Evolutionary conservation across 2,113 vertebrate species (phyloP).

Genomic region (Ursus arctos): DNA sequence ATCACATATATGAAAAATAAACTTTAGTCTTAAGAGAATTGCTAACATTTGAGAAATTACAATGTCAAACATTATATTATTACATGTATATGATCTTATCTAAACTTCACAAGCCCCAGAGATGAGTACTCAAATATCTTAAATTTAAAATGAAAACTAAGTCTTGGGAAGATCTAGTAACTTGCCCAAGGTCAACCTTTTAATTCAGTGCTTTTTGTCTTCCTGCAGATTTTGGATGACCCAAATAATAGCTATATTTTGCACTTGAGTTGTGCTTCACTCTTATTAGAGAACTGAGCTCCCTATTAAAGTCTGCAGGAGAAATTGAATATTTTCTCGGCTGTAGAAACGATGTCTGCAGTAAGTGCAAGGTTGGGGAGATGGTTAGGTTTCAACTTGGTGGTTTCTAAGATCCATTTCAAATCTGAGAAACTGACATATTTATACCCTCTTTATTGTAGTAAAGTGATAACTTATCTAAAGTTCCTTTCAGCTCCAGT

Average conservation of each 20-base stretch:
- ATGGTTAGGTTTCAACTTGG: background rate
- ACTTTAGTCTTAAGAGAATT: background rate
- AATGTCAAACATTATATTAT: background rate
- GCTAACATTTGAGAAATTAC: background rate
- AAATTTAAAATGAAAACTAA: slow-evolving; percentile 11
- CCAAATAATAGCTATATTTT: background rate
- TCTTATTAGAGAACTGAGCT: background rate
- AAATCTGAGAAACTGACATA: background rate
- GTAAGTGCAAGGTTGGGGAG: background rate
- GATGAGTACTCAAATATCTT: background rate
- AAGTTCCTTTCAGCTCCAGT: background rate
- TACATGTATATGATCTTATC: background rate
- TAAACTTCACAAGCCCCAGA: background rate
- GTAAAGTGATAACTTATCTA: background rate
- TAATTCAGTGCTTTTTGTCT: background rate
- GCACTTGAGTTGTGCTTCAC: background rate
- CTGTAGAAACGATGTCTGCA: background rate
- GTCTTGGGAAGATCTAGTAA: background rate
- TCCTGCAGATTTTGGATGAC: background rate
- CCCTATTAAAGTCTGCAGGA: background rate
- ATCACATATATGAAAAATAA: background rate
- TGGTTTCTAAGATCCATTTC: background rate
- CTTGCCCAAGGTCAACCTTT: background rate
- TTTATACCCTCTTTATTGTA: background rate
- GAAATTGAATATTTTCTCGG: background rate